Evolutionary conservation across 2,113 vertebrate genomes (phyloP), one percentile per base, ranked within the genome.

Genomic region (Corythornis vintsioides): DNA sequence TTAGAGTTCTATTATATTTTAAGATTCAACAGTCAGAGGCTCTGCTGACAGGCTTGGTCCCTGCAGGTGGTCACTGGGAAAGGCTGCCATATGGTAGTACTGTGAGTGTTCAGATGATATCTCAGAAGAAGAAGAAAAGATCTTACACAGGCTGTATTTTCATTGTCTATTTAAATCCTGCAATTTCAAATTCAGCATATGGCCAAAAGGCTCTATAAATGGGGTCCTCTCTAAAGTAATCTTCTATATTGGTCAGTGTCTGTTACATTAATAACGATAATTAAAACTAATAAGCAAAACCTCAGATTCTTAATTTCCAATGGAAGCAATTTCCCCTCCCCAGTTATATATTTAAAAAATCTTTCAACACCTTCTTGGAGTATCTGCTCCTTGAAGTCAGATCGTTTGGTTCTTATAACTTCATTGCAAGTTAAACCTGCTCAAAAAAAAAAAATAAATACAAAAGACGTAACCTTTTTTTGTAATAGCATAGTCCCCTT

Each of bases 391-490:
- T 3, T 5, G 9, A 97, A 71, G n/a, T 61, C 55, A 31, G 93
- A 92, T 5, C 98, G 94, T 80, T 83, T 97, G 18, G 96, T 76
- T 95, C 98, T 96, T 47, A 98, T n/a, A 91, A 97, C 53, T 83
- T 96, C 96, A 78, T 89, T 77, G 95, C 98, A 98, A 80, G 96
- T 50, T 76, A 95, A 56, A 80, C 53, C 98, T 98, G 93, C 86
- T 82, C 13, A 67, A 83, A 78, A 85, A 76, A 50, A 4, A 71
- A 82, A 1, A 7, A n/a, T n/a, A 35, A 71, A 18, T 35, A 73
- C 6, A 76, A 66, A 40, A 59, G 17, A 65, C 4, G 3, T 17
- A 16, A 25, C 7, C 17, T 42, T 17, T 52, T 50, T 50, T 48
- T 64, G 19, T 21, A 65, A 59, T 0, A 79, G 38, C 16, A 47